A percentile compares a stretch with the other conserved stretches of the same genome.
Evolutionary conservation across 2,113 vertebrate genomes (phyloP).

Genomic region (Perognathus longimembris): DNA sequence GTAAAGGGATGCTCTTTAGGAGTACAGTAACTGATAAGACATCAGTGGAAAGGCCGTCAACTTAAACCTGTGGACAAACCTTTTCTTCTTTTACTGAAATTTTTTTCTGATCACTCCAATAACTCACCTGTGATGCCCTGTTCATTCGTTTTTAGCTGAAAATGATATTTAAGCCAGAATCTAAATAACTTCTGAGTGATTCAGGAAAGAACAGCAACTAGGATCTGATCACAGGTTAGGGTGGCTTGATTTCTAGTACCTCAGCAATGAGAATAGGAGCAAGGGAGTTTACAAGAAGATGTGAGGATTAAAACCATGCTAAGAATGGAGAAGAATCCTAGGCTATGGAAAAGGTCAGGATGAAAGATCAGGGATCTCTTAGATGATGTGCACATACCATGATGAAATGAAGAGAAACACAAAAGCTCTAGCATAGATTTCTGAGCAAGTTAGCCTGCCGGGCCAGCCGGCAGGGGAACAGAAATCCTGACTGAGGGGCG

Average conservation of each 20-base stretch:
- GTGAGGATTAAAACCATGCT: no score
- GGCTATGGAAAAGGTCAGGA: no score
- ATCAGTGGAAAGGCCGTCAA: neutral
- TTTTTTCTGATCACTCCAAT: neutral
- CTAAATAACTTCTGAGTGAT: neutral
- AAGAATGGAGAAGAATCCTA: no score
- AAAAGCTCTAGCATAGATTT: neutral
- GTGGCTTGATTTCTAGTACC: neutral
- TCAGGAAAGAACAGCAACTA: neutral
- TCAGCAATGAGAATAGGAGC: neutral
- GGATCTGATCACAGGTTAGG: neutral
- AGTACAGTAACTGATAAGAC: neutral
- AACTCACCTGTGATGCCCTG: neutral
- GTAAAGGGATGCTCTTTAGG: neutral
- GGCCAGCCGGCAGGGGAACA: no score
- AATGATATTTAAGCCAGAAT: neutral
- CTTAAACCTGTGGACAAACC: neutral
- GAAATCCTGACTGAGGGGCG: no score
- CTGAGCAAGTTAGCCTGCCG: neutral
- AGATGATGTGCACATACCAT: no score
- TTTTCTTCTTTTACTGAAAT: neutral
- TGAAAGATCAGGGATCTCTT: no score
- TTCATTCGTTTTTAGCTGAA: neutral
- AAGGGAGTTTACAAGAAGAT: neutral
- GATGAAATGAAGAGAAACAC: neutral